These are phyloP conservation scores for Melanerpes formicivorus DNA, from an alignment of 2,113 vertebrate genomes.

Conservation along the genomic window DNA sequence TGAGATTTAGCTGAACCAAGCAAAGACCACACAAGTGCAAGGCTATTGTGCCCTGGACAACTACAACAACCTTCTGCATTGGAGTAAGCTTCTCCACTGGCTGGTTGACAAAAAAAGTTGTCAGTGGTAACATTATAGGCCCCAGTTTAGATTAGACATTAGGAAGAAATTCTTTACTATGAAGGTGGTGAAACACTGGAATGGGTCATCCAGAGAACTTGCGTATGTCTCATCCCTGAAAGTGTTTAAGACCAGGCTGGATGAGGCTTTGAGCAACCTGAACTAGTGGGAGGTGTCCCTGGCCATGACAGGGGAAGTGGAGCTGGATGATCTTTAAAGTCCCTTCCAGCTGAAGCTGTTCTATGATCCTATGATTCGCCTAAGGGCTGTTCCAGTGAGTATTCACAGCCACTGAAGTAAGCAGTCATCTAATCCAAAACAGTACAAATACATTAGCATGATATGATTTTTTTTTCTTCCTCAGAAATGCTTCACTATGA, in stretches of 20 bases:
- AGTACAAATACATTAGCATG: not conserved
- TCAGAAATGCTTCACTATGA: not conserved
- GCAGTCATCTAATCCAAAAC: not conserved
- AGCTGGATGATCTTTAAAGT: too few relatives aligned
- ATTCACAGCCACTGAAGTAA: not conserved
- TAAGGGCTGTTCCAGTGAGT: not conserved
- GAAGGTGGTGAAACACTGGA: too few relatives aligned
- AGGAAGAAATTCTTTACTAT: too few relatives aligned
- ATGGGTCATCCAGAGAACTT: too few relatives aligned
- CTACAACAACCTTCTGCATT: not conserved
- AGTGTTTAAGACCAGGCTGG: too few relatives aligned
- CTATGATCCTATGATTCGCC: not conserved
- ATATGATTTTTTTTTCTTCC: not conserved
- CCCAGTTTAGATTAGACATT: not conserved
- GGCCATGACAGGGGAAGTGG: too few relatives aligned
- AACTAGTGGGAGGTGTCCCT: too few relatives aligned
- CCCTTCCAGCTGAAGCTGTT: too few relatives aligned
- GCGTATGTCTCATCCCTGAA: too few relatives aligned
- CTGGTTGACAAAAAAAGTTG: not conserved
- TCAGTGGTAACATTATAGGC: not conserved
- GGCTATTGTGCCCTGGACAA: accelerated
- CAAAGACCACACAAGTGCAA: not conserved
- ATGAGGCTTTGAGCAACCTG: too few relatives aligned
- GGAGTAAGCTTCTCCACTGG: not conserved
- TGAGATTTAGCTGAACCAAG: not conserved